phyloP scores from a whole-genome alignment of 2,797 vertebrate species.

The Bufotes viridis region DNA sequence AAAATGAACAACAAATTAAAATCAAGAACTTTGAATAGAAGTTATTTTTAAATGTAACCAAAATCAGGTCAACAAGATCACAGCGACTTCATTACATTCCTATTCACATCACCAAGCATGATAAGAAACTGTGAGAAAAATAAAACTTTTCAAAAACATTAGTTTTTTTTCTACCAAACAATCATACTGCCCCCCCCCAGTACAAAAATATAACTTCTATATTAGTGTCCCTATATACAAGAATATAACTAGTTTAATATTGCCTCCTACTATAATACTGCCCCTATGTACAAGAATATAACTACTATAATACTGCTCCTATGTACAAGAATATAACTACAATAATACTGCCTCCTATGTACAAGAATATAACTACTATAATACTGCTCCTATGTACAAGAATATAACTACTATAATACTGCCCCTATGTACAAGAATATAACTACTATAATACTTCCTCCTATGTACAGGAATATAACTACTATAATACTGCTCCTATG shows the following conservation, averaged over 20 bases:
- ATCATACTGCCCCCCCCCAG: neutral
- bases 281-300: neutral
- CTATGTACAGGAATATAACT: neutral
- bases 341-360: neutral
- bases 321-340: neutral
- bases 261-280: neutral
- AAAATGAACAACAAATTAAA: constrained; percentile 35
- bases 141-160: too few species aligned
- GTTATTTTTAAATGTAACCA: constrained; percentile 1
- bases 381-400: neutral
- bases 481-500: neutral
- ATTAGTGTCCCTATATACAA: neutral
- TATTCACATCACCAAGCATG: neutral
- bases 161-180: neutral
- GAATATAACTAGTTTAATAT: neutral
- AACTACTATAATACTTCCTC: neutral
- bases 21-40: constrained; percentile 28
- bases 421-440: neutral
- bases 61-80: constrained; percentile 1
- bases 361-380: neutral
- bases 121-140: neutral
- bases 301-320: neutral
- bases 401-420: neutral
- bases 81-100: neutral
- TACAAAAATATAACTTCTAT: too few species aligned